Percentiles rank a stretch among this genome's conserved stretches.
These are phyloP conservation scores for Euplagia quadripunctaria DNA, from an alignment of 2,888 invertebrate species.

Conservation along the genomic window DNA sequence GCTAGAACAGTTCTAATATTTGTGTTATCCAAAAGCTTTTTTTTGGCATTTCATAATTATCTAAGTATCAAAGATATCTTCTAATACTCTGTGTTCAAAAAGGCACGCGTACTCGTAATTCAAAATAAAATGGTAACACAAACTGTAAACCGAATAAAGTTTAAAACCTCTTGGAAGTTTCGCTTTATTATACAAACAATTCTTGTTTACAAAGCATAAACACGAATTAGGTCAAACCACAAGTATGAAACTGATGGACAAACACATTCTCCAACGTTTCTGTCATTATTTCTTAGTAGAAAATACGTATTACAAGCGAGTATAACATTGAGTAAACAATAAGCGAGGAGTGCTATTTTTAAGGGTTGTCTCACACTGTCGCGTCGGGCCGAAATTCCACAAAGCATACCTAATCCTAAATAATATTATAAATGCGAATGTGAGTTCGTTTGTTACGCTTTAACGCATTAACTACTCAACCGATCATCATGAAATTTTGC, in stretches of 20 bases:
- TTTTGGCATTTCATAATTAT: background rate
- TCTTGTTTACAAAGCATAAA: slow-evolving; percentile 19
- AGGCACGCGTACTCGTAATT: background rate
- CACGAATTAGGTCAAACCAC: slow-evolving; percentile 35
- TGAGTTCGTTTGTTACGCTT: no score
- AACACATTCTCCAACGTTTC: slow-evolving; percentile 39
- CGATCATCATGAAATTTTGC: no score
- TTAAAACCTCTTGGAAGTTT: slow-evolving; percentile 21
- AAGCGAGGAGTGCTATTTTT: slow-evolving; percentile 26
- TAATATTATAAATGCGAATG: no score
- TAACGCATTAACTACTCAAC: no score
- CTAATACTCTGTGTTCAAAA: background rate
- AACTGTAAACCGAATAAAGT: slow-evolving; percentile 1
- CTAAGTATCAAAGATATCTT: background rate
- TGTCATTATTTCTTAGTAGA: slow-evolving; percentile 40
- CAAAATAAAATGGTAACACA: background rate
- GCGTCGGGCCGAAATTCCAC: background rate
- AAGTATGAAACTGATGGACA: slow-evolving; percentile 32
- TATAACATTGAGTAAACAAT: slow-evolving; percentile 36
- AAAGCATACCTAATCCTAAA: background rate
- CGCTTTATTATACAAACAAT: slow-evolving; percentile 15
- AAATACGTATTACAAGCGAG: slow-evolving; percentile 35
- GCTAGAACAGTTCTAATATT: background rate
- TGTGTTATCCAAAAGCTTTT: background rate
- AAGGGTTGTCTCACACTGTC: background rate